Conservation (phyloP, 2,888 invertebrate species). For the Limnephilus lunatus region DNA sequence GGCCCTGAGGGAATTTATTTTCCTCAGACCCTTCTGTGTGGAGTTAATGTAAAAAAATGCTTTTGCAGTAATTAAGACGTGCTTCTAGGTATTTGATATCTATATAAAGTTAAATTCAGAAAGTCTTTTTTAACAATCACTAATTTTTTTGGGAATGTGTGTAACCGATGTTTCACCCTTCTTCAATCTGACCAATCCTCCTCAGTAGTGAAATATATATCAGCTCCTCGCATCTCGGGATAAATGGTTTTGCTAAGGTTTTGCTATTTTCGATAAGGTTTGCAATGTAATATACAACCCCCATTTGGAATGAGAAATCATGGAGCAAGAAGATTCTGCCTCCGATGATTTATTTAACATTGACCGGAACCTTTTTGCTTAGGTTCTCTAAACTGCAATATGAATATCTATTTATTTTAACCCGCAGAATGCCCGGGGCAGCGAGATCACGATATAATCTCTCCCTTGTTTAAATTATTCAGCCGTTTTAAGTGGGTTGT, state of each 20-base stretch:
- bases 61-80: too few species aligned
- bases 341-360: background rate
- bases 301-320: background rate
- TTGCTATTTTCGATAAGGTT: too few species aligned
- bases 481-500: slow-evolving; percentile 20
- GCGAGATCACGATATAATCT: slow-evolving; percentile 29
- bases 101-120: too few species aligned
- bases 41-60: too few species aligned
- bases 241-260: background rate
- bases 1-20: too few species aligned
- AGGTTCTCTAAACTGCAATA: background rate
- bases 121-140: too few species aligned
- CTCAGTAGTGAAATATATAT: background rate
- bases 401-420: slow-evolving; percentile 4
- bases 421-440: background rate
- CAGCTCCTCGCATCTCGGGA: background rate
- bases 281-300: background rate
- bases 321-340: background rate
- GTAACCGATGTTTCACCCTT: too few species aligned
- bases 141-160: too few species aligned
- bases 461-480: slow-evolving; percentile 30
- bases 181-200: background rate
- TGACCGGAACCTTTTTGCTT: background rate
- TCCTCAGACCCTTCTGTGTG: too few species aligned
- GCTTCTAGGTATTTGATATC: too few species aligned